Conservation (phyloP, 2,113 vertebrate species). For the Myrmecophaga tridactyla region DNA sequence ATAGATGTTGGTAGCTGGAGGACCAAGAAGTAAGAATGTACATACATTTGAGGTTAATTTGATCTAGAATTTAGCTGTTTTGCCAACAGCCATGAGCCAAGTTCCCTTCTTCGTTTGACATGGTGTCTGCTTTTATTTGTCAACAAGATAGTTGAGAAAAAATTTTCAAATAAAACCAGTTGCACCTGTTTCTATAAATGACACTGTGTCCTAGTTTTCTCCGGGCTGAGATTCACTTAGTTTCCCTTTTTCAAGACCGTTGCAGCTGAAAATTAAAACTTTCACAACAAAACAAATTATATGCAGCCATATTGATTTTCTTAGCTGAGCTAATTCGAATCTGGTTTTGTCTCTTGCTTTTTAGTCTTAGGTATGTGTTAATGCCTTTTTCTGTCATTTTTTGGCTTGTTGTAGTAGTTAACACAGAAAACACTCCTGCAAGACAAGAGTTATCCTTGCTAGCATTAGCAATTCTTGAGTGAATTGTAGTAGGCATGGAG, state of each 20-base stretch:
- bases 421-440: neutral
- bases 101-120: conserved; percentile 32
- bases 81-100: conserved; percentile 37
- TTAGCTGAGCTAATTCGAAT: neutral
- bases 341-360: neutral
- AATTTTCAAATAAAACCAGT: conserved; percentile 35
- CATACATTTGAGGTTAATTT: neutral
- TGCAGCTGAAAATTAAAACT: neutral
- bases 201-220: conserved; percentile 39
- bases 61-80: conserved; percentile 12
- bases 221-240: neutral
- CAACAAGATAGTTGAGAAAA: conserved; percentile 47
- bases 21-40: neutral
- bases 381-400: neutral
- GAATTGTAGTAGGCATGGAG: neutral
- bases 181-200: conserved; percentile 64
- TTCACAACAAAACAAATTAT: neutral
- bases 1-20: fast-evolving
- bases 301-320: neutral
- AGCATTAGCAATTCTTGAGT: neutral
- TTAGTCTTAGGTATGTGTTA: neutral
- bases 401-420: neutral
- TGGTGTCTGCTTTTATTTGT: conserved; percentile 62
- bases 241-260: neutral
- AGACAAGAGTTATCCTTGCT: neutral